Conservation (phyloP, 2,888 invertebrate species). For the Drosophila rellima region DNA sequence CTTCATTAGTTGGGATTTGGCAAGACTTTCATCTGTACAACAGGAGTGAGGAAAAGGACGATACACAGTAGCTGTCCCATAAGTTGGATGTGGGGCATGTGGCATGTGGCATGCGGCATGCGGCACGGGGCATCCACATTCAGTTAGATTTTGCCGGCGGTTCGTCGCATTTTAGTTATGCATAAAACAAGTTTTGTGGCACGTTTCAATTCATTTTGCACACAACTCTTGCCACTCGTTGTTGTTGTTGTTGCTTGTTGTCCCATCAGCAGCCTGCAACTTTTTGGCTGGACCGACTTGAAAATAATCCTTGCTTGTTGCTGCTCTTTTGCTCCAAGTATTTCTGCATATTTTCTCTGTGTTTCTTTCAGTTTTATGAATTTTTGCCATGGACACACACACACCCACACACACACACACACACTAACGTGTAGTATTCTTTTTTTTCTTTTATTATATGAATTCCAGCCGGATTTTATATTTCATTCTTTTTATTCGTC, state of each 20-base stretch:
- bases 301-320: conserved; percentile 22
- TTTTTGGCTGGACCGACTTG: conserved; percentile 28
- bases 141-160: conserved; percentile 33
- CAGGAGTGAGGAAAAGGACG: background rate
- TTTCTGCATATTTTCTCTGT: conserved; percentile 48
- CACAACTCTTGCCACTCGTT: conserved; percentile 34
- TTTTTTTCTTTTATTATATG: conserved; percentile 43
- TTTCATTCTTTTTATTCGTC: conserved; percentile 19
- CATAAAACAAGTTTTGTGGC: conserved; percentile 61
- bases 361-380: conserved; percentile 58
- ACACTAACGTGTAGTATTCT: background rate
- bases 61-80: conserved; percentile 2
- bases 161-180: conserved; percentile 48
- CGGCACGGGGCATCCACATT: conserved; percentile 3
- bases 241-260: conserved; percentile 4
- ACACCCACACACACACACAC: conserved; percentile 12
- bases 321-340: conserved; percentile 39
- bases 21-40: conserved; percentile 13
- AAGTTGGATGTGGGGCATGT: background rate
- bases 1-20: conserved; percentile 16
- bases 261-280: background rate
- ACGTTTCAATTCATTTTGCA: conserved; percentile 66
- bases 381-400: conserved; percentile 33
- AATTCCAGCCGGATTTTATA: conserved; percentile 40
- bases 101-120: background rate